Base-by-base conservation (phyloP, 2,888 invertebrate species). In the Phaonia tiefii region DNA sequence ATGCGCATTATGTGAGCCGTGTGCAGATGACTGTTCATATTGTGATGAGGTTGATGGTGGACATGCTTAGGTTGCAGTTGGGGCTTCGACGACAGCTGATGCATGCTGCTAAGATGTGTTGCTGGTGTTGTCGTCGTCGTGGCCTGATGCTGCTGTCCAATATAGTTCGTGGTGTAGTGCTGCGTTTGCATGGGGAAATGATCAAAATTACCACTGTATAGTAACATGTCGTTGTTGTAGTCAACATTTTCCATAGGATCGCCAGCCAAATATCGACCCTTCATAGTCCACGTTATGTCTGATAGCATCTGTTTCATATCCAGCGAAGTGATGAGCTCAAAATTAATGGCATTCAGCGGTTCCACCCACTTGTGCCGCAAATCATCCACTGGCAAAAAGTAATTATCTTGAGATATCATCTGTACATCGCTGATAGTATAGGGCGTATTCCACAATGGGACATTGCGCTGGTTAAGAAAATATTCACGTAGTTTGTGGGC, bases 361-460 rank as follows among this genome's bases (percentile, higher is more conserved):
- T 92, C 92, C 49, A 95, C 92, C 85, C 91, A 92, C 4, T 92
- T 89, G 86, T 96, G 96, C 0, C 93, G 91, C 0, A 93, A 92
- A 88, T 95, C 94, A 84, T 94, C 92, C 39, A 93, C 92, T 0
- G 93, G 93, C 70, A 93, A 92, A 89, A 95, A 97, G 88, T 96
- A 97, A 83, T 93, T 91, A 89, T 97, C 97, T 89, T 97, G 97
- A 79, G 94, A 92, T 54, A 96, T 91, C 0, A 95, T 82, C 73
- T 91, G 90, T 0, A 91, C 91, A 0, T 92, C 92, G 1, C 87
- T 86, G 13, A 91, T 87, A 2, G 87, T 85, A 54, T 89, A 88
- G 1, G 88, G 87, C 7, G 89, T 88, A 39, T 88, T 89, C 86
- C 90, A 88, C 0, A 90, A 83, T 10, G 86, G 86, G 0, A 86